Evolutionary conservation across 2,888 invertebrate species (phyloP).

Genomic region (Phytoseiulus persimilis): DNA sequence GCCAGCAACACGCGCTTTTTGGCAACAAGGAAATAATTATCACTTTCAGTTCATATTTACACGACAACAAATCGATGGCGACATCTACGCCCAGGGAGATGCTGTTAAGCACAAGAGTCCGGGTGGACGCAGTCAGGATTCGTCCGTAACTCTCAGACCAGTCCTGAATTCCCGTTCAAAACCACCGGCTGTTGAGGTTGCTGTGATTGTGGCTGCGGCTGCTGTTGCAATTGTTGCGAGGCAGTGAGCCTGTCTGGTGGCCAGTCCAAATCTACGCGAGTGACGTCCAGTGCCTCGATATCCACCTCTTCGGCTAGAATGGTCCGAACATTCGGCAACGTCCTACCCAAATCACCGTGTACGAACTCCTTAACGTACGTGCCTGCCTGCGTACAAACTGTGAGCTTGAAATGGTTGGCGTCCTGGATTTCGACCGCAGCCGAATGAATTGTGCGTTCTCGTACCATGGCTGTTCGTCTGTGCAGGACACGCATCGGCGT

Average conservation of each 20-base stretch:
- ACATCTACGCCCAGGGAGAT: too few species aligned
- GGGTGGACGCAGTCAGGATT: not conserved
- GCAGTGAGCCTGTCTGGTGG: conserved; percentile 52
- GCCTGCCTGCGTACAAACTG: conserved; percentile 74
- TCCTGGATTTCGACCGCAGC: conserved; percentile 58
- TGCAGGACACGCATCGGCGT: conserved; percentile 87
- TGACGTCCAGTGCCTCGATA: conserved; percentile 84
- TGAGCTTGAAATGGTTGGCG: conserved; percentile 57
- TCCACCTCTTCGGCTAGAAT: conserved; percentile 64
- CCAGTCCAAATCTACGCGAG: conserved; percentile 66
- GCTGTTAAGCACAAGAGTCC: not conserved
- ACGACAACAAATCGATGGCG: not conserved
- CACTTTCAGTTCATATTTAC: not conserved
- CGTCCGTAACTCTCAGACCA: not conserved
- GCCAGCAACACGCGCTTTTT: not conserved
- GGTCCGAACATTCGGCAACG: conserved; percentile 65
- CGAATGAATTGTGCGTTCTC: conserved; percentile 61
- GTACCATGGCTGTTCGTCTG: conserved; percentile 54
- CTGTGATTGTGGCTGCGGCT: not conserved
- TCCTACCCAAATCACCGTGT: conserved; percentile 88
- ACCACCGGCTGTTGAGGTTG: not conserved
- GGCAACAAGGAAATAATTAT: not conserved
- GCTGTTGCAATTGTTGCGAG: not conserved
- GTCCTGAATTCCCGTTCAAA: not conserved
- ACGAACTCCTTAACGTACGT: conserved; percentile 93